Base-by-base conservation (phyloP, 2,888 invertebrate species). In the Brachyptera putata region DNA sequence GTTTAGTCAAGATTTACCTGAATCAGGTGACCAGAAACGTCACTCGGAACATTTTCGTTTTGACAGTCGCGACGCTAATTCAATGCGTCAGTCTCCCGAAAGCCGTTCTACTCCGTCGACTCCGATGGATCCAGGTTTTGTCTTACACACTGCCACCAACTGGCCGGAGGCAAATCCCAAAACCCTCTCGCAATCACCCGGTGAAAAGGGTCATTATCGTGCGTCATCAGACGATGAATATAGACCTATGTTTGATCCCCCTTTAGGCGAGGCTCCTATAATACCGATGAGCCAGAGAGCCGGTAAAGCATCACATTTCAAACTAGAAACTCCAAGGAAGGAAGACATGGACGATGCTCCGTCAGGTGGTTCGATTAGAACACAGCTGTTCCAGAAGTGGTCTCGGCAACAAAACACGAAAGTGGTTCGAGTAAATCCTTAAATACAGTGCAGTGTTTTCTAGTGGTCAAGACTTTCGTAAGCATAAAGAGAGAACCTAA, bases 61-160 rank as follows among this genome's bases (percentile, higher is more conserved):
- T 18, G 63, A 64, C 56, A 60, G 60, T 21, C 55, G 63, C 18
- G 63, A 61, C 56, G 63, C 63, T 4, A 64, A 64, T 57, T n/a
- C 37, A 11, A 37, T 48, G 3, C 57, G 56, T 18, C 22, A 16
- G 16, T 30, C 18, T 5, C 30, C 14, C 2, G 34, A 50, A 9
- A 56, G 43, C 11, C 34, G 58, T 14, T 16, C 14, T 7, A 37
- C 56, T 18, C 75, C 75, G 0, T 84, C 84, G n/a, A 81, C 84
- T 0, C 86, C 87, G 0, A 83, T 82, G 0, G 87, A 87, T 71
- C 87, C 86, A 0, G 87, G 87, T 2, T 60, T 24, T 67, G 87
- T 88, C 1, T 83, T 85, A 68, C 87, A 87, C 69, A 82, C 86
- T 0, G 87, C 85, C 1, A 83, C 81, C 63, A 80, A 83, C 66